A percentile compares a stretch with the other conserved stretches of the same genome.
Evolutionary conservation across 2,113 vertebrate species (phyloP).

Genomic region (Xerus inauris): DNA sequence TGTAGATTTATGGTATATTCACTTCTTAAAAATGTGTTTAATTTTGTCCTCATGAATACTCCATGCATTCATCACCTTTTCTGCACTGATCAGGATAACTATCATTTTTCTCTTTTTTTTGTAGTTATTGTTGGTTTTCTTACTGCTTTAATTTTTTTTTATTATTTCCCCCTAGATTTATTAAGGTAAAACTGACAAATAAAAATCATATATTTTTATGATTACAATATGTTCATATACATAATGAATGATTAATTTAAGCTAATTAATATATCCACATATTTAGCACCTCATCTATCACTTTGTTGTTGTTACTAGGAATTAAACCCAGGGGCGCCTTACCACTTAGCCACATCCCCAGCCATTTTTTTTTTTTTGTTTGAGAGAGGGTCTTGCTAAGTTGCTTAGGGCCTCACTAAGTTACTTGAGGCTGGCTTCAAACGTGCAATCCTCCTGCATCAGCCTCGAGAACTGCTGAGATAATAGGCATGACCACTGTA

Average conservation of each 20-base stretch:
- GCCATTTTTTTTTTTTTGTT: not conserved
- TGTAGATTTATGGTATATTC: not conserved
- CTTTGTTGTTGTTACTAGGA: not conserved
- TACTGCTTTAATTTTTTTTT: not conserved
- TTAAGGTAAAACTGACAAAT: not conserved
- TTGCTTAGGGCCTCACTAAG: too few relatives aligned
- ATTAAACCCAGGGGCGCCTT: not conserved
- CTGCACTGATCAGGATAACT: not conserved
- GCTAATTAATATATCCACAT: not conserved
- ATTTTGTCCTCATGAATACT: not conserved
- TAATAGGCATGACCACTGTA: too few relatives aligned
- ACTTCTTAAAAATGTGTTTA: conserved; percentile 11
- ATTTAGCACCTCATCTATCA: not conserved
- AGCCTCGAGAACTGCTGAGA: not conserved
- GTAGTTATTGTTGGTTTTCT: not conserved
- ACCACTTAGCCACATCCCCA: not conserved
- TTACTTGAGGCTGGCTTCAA: too few relatives aligned
- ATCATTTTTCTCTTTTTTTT: not conserved
- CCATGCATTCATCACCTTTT: not conserved
- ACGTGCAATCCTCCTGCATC: not conserved
- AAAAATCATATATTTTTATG: not conserved
- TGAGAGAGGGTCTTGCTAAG: too few relatives aligned
- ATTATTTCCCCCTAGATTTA: not conserved
- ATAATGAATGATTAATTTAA: not conserved
- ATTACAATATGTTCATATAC: not conserved